Conservation (phyloP, 1,140 invertebrate genomes). For the Neodiprion pinetum region DNA sequence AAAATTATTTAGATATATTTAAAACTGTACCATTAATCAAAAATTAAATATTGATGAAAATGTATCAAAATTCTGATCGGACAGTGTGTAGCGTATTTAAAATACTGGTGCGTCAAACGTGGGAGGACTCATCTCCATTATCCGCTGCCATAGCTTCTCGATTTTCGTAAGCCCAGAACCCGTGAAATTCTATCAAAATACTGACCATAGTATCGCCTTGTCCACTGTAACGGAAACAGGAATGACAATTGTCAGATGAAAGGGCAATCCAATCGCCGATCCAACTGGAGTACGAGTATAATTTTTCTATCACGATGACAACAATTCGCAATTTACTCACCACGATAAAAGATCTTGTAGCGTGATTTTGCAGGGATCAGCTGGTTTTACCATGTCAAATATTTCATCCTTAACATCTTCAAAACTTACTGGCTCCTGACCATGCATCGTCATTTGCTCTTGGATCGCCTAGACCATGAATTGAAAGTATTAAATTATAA, state of each 20-base stretch:
- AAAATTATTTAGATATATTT: too few relatives aligned
- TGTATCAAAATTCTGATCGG: neutral
- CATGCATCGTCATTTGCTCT: conserved; percentile 85
- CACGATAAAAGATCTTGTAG: conserved; percentile 80
- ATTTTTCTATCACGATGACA: conserved; percentile 11
- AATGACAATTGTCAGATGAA: conserved; percentile 12
- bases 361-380: conserved; percentile 85
- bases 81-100: neutral
- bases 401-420: conserved; percentile 97
- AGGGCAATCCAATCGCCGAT: conserved; percentile 20
- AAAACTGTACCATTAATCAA: neutral
- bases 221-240: conserved; percentile 68
- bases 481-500: conserved; percentile 20
- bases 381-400: conserved; percentile 96
- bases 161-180: conserved; percentile 97
- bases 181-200: conserved; percentile 94
- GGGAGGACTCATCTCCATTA: conserved; percentile 58
- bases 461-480: conserved; percentile 76
- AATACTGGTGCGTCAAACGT: conserved; percentile 44
- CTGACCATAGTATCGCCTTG: conserved; percentile 93
- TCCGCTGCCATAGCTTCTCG: conserved; percentile 79
- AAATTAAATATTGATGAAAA: neutral
- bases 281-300: conserved; percentile 11
- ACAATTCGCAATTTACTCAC: conserved; percentile 39
- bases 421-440: conserved; percentile 87